Conservation (phyloP, 2,797 vertebrate species). For the Hippoglossus hippoglossus region DNA sequence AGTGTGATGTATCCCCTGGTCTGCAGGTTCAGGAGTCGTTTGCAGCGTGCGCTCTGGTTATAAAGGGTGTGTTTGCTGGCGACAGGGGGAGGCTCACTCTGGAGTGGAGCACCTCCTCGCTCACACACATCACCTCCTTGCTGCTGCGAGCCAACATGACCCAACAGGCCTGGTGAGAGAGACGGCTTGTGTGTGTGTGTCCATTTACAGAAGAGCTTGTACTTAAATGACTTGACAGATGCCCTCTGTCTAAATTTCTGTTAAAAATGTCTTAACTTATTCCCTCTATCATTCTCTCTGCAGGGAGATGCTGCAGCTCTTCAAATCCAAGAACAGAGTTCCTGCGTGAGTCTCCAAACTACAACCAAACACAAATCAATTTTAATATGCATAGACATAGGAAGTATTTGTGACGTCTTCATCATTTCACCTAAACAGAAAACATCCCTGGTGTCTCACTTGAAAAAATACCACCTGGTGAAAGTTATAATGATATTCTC, state of each 20-base stretch:
- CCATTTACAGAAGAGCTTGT: background rate
- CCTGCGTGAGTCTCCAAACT: constrained; percentile 85
- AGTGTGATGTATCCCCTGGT: background rate
- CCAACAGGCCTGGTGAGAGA: constrained; percentile 88
- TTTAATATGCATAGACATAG: background rate
- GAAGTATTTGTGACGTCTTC: background rate
- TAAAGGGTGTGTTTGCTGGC: constrained; percentile 75
- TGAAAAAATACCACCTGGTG: too few relatives aligned
- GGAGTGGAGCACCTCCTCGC: constrained; percentile 77
- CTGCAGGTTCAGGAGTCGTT: constrained; percentile 88
- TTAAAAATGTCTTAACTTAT: constrained; percentile 7
- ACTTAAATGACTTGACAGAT: background rate
- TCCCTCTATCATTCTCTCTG: constrained; percentile 9
- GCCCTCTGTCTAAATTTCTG: background rate
- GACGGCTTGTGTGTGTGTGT: background rate
- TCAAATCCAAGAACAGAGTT: constrained; percentile 87
- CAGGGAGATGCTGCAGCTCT: constrained; percentile 89
- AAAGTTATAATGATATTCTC: too few relatives aligned
- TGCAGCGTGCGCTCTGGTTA: constrained; percentile 88
- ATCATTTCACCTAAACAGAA: too few relatives aligned
- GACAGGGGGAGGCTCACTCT: constrained; percentile 32
- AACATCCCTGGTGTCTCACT: too few relatives aligned
- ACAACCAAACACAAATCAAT: background rate
- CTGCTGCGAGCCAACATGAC: constrained; percentile 85
- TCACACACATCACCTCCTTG: constrained; percentile 80